Percentiles rank a stretch among this genome's conserved stretches.
Conservation (phyloP, 2,888 invertebrate species). For the Lasius platythorax region DNA sequence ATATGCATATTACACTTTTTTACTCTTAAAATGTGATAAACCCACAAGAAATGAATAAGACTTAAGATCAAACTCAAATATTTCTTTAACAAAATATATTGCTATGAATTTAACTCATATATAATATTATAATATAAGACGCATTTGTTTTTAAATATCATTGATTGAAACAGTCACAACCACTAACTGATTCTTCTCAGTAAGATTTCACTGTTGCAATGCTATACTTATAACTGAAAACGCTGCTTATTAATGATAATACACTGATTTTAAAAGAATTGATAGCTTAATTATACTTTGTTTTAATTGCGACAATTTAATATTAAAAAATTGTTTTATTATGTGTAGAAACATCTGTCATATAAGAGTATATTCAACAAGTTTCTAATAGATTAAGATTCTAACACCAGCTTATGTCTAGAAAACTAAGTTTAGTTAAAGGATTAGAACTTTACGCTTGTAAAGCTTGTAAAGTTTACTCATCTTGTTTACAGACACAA, state of each 20-base stretch:
- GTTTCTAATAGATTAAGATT: neutral
- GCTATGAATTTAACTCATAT: neutral
- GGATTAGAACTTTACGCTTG: neutral
- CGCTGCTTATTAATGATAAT: no score
- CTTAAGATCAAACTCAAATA: no score
- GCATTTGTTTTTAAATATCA: no score
- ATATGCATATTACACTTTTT: no score
- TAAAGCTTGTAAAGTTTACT: neutral
- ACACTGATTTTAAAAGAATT: neutral
- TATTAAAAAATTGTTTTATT: neutral
- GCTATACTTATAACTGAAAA: no score
- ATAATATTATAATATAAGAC: no score
- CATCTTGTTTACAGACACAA: neutral
- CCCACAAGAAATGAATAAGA: no score
- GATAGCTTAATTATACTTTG: neutral
- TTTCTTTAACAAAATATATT: no score
- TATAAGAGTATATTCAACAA: neutral
- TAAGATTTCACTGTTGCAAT: no score
- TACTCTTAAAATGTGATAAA: no score
- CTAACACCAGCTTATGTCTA: neutral
- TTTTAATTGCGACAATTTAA: neutral
- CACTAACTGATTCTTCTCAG: no score
- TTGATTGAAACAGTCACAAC: no score
- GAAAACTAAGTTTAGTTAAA: slow-evolving; percentile 1
- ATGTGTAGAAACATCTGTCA: neutral